Conservation (phyloP, 2,113 vertebrate genomes). For the Taxidea taxus region DNA sequence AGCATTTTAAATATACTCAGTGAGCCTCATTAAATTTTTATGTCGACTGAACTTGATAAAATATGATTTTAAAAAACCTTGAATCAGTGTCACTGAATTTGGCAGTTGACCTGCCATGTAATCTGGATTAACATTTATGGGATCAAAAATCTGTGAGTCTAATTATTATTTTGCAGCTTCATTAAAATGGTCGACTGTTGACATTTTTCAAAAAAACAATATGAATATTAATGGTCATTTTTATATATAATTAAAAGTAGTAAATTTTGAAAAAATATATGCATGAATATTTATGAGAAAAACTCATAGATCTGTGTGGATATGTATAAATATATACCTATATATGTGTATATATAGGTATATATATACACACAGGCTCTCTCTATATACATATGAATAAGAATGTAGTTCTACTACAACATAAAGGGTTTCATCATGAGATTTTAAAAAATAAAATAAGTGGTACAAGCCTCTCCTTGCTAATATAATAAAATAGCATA, state of each 20-base stretch:
- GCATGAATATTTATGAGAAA: not conserved
- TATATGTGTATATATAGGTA: no score
- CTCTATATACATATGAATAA: not conserved
- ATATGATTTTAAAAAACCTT: not conserved
- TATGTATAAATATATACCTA: not conserved
- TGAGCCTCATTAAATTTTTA: not conserved
- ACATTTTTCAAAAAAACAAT: not conserved
- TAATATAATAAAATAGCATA: not conserved
- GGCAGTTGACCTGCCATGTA: not conserved
- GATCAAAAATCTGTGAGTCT: not conserved
- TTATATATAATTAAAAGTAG: not conserved
- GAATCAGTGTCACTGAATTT: not conserved
- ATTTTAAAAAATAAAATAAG: not conserved
- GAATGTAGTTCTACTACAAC: not conserved
- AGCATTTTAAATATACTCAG: not conserved
- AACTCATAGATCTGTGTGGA: not conserved
- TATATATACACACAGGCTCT: not conserved
- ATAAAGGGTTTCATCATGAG: not conserved
- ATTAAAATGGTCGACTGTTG: not conserved
- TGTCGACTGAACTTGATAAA: not conserved
- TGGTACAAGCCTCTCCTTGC: not conserved
- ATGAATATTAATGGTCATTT: not conserved
- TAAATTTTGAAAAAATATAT: not conserved
- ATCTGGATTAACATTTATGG: not conserved
- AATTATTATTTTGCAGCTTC: not conserved